Evolutionary conservation across 1,140 invertebrate genomes (phyloP).

Genomic region (Sipha flava): DNA sequence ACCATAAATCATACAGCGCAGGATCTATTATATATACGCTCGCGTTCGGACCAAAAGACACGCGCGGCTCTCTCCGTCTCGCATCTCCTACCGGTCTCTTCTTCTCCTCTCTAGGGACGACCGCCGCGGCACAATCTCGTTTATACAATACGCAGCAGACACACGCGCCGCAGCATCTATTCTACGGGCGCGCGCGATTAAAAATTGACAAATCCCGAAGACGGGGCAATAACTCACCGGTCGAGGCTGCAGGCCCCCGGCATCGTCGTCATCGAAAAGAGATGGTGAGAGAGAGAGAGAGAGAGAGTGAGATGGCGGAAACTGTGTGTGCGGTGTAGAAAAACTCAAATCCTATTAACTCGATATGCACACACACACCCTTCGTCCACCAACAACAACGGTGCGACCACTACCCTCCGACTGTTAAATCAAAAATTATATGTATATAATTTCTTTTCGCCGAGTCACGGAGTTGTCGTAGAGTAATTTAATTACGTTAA

Average conservation of each 20-base stretch:
- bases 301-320: neutral
- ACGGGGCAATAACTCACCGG: slow-evolving; percentile 31
- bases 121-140: slow-evolving; percentile 8
- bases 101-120: slow-evolving; percentile 4
- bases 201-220: slow-evolving; percentile 32
- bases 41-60: neutral
- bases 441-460: neutral
- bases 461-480: neutral
- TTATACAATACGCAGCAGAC: neutral
- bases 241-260: neutral
- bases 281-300: neutral
- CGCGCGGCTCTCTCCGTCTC: neutral
- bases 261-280: neutral
- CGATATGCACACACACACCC: no score
- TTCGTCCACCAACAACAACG: no score
- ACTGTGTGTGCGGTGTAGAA: neutral
- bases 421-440: neutral
- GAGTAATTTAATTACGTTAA: slow-evolving; percentile 30
- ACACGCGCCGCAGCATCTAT: neutral
- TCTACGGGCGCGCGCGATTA: neutral
- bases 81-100: neutral
- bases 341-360: slow-evolving; percentile 32
- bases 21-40: neutral
- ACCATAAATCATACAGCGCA: slow-evolving; percentile 13
- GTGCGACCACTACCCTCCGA: neutral